Percentiles rank a stretch among this genome's conserved stretches.
Evolutionary conservation across 2,888 invertebrate species (phyloP).

Genomic region (Sminthurinus aureus): DNA sequence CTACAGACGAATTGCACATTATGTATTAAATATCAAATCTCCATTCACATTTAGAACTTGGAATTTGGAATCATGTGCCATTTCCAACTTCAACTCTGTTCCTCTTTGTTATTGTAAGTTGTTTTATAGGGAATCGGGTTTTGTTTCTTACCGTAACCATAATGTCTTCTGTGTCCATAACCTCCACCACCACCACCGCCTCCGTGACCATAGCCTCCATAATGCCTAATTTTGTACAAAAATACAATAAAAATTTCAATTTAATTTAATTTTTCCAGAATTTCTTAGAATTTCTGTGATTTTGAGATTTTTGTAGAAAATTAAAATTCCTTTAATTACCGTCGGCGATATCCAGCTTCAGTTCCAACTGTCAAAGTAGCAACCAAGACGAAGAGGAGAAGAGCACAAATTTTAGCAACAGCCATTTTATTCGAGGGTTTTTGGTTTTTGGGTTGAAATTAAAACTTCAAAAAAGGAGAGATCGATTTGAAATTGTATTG

Average conservation of each 20-base stretch:
- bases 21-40: neutral
- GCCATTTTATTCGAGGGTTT: neutral
- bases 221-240: too few relatives aligned
- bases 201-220: constrained; percentile 17
- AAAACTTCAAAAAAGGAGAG: too few relatives aligned
- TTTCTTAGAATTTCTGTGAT: too few relatives aligned
- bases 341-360: constrained; percentile 4
- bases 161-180: neutral
- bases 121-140: neutral
- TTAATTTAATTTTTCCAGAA: too few relatives aligned
- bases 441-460: too few relatives aligned
- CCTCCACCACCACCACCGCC: constrained; percentile 20
- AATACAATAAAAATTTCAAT: too few relatives aligned
- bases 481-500: too few relatives aligned
- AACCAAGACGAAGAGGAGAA: constrained; percentile 11
- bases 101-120: neutral
- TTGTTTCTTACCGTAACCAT: neutral
- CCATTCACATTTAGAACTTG: neutral
- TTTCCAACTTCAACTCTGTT: neutral
- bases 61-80: neutral
- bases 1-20: neutral
- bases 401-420: neutral
- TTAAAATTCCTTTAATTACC: neutral
- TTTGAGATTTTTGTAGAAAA: neutral
- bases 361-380: neutral